These are phyloP conservation scores for Callocephalon fimbriatum DNA, from an alignment of 2,113 vertebrate genomes.

Conservation along the genomic window DNA sequence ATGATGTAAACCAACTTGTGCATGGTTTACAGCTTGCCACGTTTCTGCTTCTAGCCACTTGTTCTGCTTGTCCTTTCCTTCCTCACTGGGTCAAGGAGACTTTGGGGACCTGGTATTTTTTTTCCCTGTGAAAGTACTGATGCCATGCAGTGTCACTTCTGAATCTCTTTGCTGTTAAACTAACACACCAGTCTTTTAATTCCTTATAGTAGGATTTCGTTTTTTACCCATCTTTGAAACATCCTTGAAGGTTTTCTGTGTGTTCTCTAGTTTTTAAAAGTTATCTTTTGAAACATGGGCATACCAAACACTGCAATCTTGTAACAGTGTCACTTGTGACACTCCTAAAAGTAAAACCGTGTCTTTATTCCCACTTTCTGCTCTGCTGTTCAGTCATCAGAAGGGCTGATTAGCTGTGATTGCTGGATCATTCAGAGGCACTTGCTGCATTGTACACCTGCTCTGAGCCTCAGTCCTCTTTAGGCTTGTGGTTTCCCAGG, in stretches of 20 bases:
- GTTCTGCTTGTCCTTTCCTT: not conserved
- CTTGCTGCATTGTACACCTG: not conserved
- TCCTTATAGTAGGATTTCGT: not conserved
- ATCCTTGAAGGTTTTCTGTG: not conserved
- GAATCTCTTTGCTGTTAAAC: not conserved
- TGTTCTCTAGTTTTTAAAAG: not conserved
- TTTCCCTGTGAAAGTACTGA: not conserved
- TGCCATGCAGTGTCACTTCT: not conserved
- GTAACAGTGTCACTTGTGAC: not conserved
- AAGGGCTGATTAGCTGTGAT: not conserved
- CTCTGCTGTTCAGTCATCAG: not conserved
- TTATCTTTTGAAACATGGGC: not conserved
- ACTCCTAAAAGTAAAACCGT: not conserved
- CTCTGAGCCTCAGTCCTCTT: not conserved
- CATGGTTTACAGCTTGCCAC: not conserved
- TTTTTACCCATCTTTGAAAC: not conserved
- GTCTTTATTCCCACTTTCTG: not conserved
- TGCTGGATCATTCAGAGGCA: not conserved
- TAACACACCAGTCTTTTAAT: not conserved
- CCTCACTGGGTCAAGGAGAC: not conserved
- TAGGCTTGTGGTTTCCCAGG: not conserved
- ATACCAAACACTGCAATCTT: not conserved
- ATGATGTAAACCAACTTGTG: accelerated
- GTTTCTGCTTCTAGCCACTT: not conserved
- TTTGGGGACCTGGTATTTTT: not conserved